phyloP scores from a whole-genome alignment of 2,797 vertebrate species.

The Gouania willdenowi region DNA sequence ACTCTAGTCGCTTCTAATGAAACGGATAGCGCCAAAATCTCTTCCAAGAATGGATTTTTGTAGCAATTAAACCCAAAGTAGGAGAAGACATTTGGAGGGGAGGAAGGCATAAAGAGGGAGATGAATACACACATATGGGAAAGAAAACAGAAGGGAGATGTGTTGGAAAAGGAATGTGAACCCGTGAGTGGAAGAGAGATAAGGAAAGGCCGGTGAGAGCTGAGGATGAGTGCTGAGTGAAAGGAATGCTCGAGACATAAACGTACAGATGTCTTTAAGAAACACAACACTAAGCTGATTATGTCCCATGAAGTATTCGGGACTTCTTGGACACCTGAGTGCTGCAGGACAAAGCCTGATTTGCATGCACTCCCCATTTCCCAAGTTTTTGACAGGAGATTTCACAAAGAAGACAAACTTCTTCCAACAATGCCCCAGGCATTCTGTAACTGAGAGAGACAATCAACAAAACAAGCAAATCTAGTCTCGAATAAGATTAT shows the following conservation, averaged over 20 bases:
- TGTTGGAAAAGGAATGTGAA: conserved; percentile 59
- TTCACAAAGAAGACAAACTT: conserved; percentile 4
- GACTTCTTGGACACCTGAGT: conserved; percentile 5
- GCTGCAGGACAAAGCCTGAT: conserved; percentile 5
- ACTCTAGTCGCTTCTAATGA: no score
- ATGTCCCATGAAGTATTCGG: neutral
- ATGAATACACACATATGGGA: conserved; percentile 37
- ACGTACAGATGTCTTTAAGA: conserved; percentile 31
- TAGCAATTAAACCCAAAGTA: conserved; percentile 17
- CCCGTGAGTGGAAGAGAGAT: conserved; percentile 55
- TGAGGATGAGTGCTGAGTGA: conserved; percentile 51
- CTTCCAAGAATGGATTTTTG: conserved; percentile 29
- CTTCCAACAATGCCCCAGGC: conserved; percentile 4
- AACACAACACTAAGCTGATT: conserved; percentile 12
- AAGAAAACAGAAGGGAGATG: conserved; percentile 38
- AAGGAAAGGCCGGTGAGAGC: conserved; percentile 52
- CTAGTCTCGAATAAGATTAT: conserved; percentile 18
- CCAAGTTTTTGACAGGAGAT: conserved; percentile 18
- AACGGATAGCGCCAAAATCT: conserved; percentile 15
- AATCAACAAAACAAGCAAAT: conserved; percentile 17
- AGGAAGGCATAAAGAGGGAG: conserved; percentile 29
- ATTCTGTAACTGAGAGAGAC: conserved; percentile 1
- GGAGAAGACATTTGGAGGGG: conserved; percentile 11
- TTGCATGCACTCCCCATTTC: neutral
- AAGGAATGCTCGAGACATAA: conserved; percentile 59